These are phyloP conservation scores for Sthenelais limicola DNA, from an alignment of 2,888 invertebrate genomes.

Conservation along the genomic window DNA sequence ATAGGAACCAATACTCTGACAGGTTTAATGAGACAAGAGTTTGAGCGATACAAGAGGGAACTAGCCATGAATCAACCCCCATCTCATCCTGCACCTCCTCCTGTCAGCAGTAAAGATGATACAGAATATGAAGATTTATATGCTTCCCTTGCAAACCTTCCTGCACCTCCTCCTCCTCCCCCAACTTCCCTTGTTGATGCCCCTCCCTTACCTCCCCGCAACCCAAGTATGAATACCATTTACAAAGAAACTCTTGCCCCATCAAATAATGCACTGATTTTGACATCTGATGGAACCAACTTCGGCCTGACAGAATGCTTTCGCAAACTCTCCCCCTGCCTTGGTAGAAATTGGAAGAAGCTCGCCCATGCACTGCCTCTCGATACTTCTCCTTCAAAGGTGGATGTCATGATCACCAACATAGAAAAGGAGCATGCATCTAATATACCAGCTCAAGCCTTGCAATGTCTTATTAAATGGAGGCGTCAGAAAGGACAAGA, in stretches of 20 bases:
- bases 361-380: conserved; percentile 50
- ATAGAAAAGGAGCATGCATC: conserved; percentile 45
- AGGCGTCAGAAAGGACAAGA: conserved; percentile 46
- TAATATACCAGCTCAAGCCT: conserved; percentile 45
- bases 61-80: background rate
- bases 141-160: conserved; percentile 31
- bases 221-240: background rate
- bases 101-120: conserved; percentile 2
- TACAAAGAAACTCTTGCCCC: background rate
- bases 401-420: conserved; percentile 42
- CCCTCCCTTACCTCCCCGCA: conserved; percentile 37
- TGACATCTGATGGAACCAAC: background rate
- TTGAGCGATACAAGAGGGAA: conserved; percentile 42
- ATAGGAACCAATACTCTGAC: conserved; percentile 49
- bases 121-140: conserved; percentile 28
- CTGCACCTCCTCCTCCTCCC: background rate
- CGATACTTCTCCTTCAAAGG: conserved; percentile 24
- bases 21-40: conserved; percentile 48
- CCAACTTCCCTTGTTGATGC: background rate
- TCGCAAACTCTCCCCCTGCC: conserved; percentile 21
- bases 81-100: background rate
- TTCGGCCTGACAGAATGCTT: conserved; percentile 31
- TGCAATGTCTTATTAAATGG: conserved; percentile 49
- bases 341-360: conserved; percentile 50
- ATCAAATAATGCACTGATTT: background rate